Base-by-base conservation (phyloP, 2,797 vertebrate species). In the Bradypus variegatus region DNA sequence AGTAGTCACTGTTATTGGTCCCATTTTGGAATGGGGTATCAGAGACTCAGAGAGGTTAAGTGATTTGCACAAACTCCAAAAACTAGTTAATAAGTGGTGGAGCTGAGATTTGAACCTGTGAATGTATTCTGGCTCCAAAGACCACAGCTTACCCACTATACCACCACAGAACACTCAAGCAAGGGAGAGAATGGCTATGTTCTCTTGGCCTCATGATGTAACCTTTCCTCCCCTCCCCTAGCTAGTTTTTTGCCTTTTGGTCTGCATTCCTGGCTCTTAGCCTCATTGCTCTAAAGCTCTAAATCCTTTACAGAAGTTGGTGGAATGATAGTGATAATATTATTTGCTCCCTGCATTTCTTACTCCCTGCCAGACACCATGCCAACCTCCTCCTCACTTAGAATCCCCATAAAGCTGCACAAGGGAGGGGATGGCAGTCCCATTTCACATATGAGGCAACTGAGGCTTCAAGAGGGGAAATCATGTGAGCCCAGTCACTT, bases 241-340 rank as follows among this genome's bases (percentile, higher is more conserved):
- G 14, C 9, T 16, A 6, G 21, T 9, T 5, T 41, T 41, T 6
- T 45, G 14, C 4, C 45, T 64, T 45, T n/a, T 11, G 18, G 10
- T 25, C 31, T 16, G 7, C 29, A 1, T 14, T 41, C 25, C 76
- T 15, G 38, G 48, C 2, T 53, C 55, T 73, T 9, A 12, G 70
- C 23, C 45, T 62, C 58, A 0, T 21, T 6, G 12, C 33, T 6
- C 16, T 25, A 2, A 33, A 5, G 31, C 8, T 82, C 48, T 38
- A 3, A 2, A 12, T 19, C 29, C 55, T 25, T 21, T 7, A 1
- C 23, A 23, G 53, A 21, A 36, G 55, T 25, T 33, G 13, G 70
- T 13, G 13, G 53, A 55, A 58, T 4, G 11, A 31, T 0, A 8
- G 1, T 4, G 8, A 2, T 15, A 13, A 19, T 0, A 1, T 6